These are phyloP conservation scores for Perca fluviatilis DNA, from an alignment of 2,113 vertebrate species.

Conservation along the genomic window DNA sequence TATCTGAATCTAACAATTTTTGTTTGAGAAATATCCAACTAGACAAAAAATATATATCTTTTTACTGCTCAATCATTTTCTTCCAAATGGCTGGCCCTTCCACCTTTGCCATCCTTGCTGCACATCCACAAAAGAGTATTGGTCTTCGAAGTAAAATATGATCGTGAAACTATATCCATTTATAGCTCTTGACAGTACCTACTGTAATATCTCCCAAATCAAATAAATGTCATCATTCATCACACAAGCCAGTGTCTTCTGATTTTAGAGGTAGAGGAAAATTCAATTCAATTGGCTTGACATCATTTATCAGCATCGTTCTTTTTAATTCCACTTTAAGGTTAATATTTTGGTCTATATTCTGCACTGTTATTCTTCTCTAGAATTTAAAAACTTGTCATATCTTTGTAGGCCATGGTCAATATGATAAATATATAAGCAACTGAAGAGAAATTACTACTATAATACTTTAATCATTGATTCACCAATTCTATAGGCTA, in stretches of 20 bases:
- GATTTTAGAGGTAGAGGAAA: conserved; percentile 68
- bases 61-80: not conserved
- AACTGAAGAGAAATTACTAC: not conserved
- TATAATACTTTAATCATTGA: not conserved
- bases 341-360: conserved; percentile 47
- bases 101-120: conserved; percentile 40
- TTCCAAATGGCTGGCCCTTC: conserved; percentile 20
- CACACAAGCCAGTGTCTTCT: conserved; percentile 68
- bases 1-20: not conserved
- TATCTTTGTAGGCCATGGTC: not conserved
- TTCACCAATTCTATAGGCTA: not conserved
- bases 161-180: conserved; percentile 79
- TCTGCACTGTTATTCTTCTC: conserved; percentile 2
- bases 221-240: conserved; percentile 83
- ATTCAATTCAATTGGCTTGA: conserved; percentile 74
- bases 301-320: conserved; percentile 74
- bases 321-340: conserved; percentile 68
- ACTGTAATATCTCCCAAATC: conserved; percentile 81
- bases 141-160: conserved; percentile 74
- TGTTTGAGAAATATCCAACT: conserved; percentile 22
- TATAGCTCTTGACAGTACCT: conserved; percentile 81
- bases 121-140: conserved; percentile 61
- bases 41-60: not conserved
- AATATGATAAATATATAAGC: not conserved
- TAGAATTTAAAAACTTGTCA: conserved; percentile 9